Conservation (phyloP, 1,140 invertebrate species). For the Lethrus apterus region DNA sequence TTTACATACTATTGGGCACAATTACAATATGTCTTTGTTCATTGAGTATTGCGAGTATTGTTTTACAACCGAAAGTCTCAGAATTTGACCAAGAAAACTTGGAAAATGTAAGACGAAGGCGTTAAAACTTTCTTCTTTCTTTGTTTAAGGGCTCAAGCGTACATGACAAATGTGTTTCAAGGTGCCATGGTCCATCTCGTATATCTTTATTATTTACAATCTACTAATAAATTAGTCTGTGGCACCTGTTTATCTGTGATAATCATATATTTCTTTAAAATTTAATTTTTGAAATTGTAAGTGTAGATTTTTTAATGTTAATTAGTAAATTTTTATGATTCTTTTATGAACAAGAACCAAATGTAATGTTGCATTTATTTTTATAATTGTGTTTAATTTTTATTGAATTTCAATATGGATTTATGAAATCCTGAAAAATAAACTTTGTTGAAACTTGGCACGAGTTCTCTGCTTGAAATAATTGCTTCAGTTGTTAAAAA, state of each 20-base stretch:
- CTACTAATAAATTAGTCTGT: neutral
- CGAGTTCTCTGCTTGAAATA: too few species aligned
- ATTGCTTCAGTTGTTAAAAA: too few species aligned
- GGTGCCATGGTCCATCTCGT: conserved; percentile 8
- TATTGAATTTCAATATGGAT: too few species aligned
- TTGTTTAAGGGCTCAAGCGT: conserved; percentile 5
- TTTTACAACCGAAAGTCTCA: conserved; percentile 29
- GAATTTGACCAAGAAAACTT: conserved; percentile 3
- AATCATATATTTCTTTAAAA: neutral
- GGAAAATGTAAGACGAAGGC: conserved; percentile 5
- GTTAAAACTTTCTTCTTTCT: neutral
- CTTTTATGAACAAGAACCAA: too few species aligned
- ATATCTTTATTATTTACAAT: conserved; percentile 2
- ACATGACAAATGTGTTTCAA: conserved; percentile 10
- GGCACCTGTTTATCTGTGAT: conserved; percentile 16
- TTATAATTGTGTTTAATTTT: too few species aligned
- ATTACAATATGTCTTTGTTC: conserved; percentile 51
- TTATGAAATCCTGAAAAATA: too few species aligned
- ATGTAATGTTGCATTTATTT: too few species aligned
- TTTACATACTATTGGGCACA: conserved; percentile 51
- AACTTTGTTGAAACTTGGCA: too few species aligned
- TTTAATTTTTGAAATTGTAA: too few species aligned
- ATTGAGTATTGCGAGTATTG: conserved; percentile 46
- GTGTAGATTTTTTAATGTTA: too few species aligned
- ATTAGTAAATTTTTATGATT: too few species aligned